Evolutionary conservation across 2,888 invertebrate genomes (phyloP).

Genomic region (Drymonia ruficornis): DNA sequence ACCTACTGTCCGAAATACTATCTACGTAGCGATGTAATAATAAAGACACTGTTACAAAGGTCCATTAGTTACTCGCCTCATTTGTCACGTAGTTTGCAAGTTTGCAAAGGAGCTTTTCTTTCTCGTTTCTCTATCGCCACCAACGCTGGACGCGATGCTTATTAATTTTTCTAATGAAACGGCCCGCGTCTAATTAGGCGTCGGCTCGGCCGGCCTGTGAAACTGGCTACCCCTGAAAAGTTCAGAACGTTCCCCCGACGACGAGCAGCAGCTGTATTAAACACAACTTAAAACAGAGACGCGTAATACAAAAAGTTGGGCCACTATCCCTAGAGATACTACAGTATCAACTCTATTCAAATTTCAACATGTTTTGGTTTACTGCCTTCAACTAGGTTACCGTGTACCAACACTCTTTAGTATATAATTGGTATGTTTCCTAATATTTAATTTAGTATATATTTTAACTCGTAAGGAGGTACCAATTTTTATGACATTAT

Average conservation of each 20-base stretch:
- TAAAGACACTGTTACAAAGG: slow-evolving; percentile 3
- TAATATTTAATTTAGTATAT: too few species aligned
- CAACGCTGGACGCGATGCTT: slow-evolving; percentile 47
- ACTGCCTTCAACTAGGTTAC: slow-evolving; percentile 18
- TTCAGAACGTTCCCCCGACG: slow-evolving; percentile 64
- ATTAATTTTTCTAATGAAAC: slow-evolving; percentile 69
- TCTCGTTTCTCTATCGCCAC: slow-evolving; percentile 38
- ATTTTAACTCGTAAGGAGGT: too few species aligned
- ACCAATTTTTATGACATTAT: too few species aligned
- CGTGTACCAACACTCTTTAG: too few species aligned
- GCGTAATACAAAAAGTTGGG: slow-evolving; percentile 61
- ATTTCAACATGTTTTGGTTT: slow-evolving; percentile 40
- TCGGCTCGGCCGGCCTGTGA: slow-evolving; percentile 46
- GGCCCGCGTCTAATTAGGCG: slow-evolving; percentile 57
- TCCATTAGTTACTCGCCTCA: slow-evolving; percentile 34
- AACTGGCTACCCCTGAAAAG: slow-evolving; percentile 61
- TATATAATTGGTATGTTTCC: too few species aligned
- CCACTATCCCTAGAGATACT: slow-evolving; percentile 41
- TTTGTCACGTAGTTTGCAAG: slow-evolving; percentile 46
- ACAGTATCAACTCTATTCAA: slow-evolving; percentile 35
- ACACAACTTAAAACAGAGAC: slow-evolving; percentile 58
- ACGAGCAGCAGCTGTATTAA: slow-evolving; percentile 56
- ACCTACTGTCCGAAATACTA: too few species aligned
- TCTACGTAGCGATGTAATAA: slow-evolving; percentile 18
- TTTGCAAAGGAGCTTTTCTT: slow-evolving; percentile 44